Conservation (phyloP, 2,113 vertebrate genomes). For the Gymnogyps californianus region DNA sequence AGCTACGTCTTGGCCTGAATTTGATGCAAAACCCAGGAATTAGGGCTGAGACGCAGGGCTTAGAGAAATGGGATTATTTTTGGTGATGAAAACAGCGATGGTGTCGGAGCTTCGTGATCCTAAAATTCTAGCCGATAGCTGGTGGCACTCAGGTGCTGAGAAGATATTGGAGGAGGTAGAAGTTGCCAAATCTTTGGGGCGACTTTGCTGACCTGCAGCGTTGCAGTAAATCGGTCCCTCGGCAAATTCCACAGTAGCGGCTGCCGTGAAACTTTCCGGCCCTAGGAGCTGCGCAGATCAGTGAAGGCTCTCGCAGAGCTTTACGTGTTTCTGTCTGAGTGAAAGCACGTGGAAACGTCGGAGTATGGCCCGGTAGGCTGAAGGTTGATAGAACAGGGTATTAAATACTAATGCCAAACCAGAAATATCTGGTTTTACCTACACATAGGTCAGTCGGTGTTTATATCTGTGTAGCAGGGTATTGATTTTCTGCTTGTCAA, state of each 20-base stretch:
- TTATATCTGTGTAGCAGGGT: neutral
- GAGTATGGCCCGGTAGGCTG: neutral
- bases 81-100: neutral
- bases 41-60: neutral
- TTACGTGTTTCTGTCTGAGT: too few species aligned
- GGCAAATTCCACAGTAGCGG: too few species aligned
- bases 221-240: neutral
- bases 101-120: neutral
- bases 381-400: too few species aligned
- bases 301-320: neutral
- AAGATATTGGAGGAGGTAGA: neutral
- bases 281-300: neutral
- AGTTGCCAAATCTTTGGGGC: fast-evolving
- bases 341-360: neutral
- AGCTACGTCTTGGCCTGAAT: neutral
- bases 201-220: neutral
- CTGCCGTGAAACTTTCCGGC: neutral
- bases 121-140: neutral
- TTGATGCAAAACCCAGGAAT: neutral
- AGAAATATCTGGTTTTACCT: neutral
- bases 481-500: neutral
- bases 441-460: fast-evolving
- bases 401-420: neutral
- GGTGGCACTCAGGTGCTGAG: fast-evolving
- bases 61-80: neutral